These are phyloP conservation scores for Clarias platycephalus DNA, from an alignment of 2,797 vertebrate species.

Conservation along the genomic window DNA sequence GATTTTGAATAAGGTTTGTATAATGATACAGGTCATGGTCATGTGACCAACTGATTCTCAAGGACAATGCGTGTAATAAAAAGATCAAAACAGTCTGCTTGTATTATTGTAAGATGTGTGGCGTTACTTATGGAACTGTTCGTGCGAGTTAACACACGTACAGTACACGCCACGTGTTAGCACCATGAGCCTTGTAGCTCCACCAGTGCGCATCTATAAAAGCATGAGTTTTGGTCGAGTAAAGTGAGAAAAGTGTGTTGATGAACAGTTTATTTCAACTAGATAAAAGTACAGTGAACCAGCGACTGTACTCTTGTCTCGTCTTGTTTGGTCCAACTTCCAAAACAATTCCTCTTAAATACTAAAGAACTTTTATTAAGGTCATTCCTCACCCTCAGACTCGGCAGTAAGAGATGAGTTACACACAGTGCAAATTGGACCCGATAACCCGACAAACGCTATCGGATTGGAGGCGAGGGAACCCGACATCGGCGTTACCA, in stretches of 20 bases:
- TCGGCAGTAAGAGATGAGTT: neutral
- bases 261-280: neutral
- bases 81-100: neutral
- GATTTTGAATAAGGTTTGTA: neutral
- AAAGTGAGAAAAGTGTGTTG: neutral
- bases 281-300: neutral
- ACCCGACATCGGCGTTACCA: slow-evolving; percentile 49
- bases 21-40: neutral
- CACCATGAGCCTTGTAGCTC: neutral
- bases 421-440: slow-evolving; percentile 7
- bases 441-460: slow-evolving; percentile 13
- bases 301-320: neutral
- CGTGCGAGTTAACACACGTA: too few species aligned
- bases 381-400: neutral
- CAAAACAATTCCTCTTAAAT: neutral
- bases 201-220: neutral
- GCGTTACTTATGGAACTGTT: too few species aligned
- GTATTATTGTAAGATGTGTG: neutral
- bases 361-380: slow-evolving; percentile 25
- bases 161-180: neutral
- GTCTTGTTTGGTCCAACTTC: neutral
- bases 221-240: neutral
- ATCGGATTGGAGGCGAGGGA: slow-evolving; percentile 7
- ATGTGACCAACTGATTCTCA: neutral
- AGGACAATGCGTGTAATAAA: neutral